A percentile compares a stretch with the other conserved stretches of the same genome.
Conservation (phyloP, 2,113 vertebrate genomes). For the Pygathrix nemaeus region DNA sequence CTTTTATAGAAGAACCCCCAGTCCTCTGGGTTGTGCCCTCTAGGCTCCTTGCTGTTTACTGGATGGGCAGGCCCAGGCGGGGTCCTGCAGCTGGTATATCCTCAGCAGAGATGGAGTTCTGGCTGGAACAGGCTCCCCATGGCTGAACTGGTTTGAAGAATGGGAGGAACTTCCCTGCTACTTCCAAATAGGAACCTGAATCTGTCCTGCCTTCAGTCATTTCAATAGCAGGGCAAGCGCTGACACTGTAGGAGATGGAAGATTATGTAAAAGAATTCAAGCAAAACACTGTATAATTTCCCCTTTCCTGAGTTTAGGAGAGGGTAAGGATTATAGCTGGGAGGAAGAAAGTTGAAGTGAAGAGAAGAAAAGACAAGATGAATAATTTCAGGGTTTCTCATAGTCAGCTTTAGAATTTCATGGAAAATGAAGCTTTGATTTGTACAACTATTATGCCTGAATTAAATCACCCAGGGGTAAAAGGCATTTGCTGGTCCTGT, state of each 20-base stretch:
- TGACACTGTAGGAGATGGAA: neutral
- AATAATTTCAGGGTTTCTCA: neutral
- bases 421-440: neutral
- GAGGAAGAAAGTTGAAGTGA: neutral
- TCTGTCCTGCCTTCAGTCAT: neutral
- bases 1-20: neutral
- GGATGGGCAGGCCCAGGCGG: neutral
- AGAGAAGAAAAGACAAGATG: neutral
- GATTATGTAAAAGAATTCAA: neutral
- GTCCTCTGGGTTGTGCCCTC: neutral
- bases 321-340: neutral
- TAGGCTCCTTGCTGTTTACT: neutral
- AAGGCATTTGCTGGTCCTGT: neutral
- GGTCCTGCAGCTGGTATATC: neutral
- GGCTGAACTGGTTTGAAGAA: conserved; percentile 8
- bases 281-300: neutral
- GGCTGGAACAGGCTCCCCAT: neutral
- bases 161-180: neutral
- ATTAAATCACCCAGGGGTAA: neutral
- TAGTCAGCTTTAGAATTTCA: neutral
- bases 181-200: neutral
- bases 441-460: neutral
- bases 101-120: neutral
- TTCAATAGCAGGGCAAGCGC: neutral
- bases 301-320: neutral